Base-by-base conservation (phyloP, 2,888 invertebrate genomes). In the Synanthedon myopaeformis region DNA sequence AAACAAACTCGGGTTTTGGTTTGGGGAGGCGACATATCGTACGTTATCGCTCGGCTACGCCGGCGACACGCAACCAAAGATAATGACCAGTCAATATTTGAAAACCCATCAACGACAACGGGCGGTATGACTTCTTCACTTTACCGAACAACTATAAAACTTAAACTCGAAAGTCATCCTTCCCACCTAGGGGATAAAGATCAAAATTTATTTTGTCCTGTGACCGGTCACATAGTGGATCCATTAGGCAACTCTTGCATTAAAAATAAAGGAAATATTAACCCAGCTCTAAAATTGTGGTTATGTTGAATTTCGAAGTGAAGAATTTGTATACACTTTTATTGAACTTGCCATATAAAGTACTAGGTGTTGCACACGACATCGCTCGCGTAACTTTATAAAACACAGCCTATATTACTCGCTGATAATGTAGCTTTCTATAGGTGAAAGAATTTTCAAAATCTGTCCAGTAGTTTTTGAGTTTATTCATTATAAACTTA, bases 31-130 rank as follows among this genome's bases (percentile, higher is more conserved):
- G 78, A 70, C 77, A 69, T 69, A 71, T 59, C 58, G 58, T 58
- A 57, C 69, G 70, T 79, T 82, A 82, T 84, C 83, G 70, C 64
- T 57, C 58, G 55, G 70, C 66, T 68, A 63, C 67, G 66, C 69
- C 72, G 66, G 69, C 74, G 69, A 71, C 74, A 75, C 76, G 73
- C 79, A 74, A 68, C 70, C 70, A 67, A 63, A 74, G 82, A 85
- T 85, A 86, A 84, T 82, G 76, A 77, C 69, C 74, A 69, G 84
- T 84, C 83, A 86, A 87, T 86, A 85, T 87, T 87, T 84, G 82
- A 79, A 81, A 81, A 80, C 70, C 79, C 82, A 84, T 83, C 81
- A 79, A 71, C 69, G 79, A 79, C 79, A 76, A 72, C 75, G 69
- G 35, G 66, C 68, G 61, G 71, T 80, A 79, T 76, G 79, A 79